Evolutionary conservation across 1,140 invertebrate genomes (phyloP).

Genomic region (Aphidius ervi): DNA sequence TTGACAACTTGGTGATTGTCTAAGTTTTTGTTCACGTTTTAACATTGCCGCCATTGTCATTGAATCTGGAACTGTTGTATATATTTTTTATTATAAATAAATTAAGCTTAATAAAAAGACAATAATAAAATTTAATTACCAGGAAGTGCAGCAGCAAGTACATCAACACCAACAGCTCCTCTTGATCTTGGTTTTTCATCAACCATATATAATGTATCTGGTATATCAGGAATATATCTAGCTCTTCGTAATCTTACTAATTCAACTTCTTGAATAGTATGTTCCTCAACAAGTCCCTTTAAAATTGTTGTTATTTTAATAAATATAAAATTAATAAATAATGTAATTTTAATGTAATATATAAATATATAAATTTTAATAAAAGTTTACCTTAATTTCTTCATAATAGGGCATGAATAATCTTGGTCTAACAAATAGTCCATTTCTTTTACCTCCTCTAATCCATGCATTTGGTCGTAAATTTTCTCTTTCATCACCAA

Average conservation of each 20-base stretch:
- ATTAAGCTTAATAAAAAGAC: background rate
- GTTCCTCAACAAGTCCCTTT: constrained; percentile 76
- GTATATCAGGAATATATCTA: constrained; percentile 73
- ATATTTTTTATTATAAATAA: constrained; percentile 9
- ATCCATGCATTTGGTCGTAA: constrained; percentile 82
- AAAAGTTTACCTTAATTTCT: constrained; percentile 73
- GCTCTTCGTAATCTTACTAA: constrained; percentile 67
- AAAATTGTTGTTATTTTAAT: constrained; percentile 13
- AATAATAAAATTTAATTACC: constrained; percentile 35
- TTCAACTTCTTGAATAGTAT: constrained; percentile 75
- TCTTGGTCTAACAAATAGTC: constrained; percentile 78
- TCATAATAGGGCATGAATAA: constrained; percentile 93
- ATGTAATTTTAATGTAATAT: no score
- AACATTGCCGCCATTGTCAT: constrained; percentile 77
- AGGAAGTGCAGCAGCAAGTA: constrained; percentile 59
- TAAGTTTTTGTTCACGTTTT: constrained; percentile 79
- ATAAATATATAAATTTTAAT: background rate
- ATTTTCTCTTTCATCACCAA: constrained; percentile 68
- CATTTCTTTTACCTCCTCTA: constrained; percentile 70
- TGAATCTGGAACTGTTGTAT: constrained; percentile 64
- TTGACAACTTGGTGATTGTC: constrained; percentile 73
- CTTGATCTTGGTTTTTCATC: constrained; percentile 60
- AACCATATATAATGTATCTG: constrained; percentile 93
- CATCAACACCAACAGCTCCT: constrained; percentile 62
- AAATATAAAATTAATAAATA: constrained; percentile 1